A percentile compares a stretch with the other conserved stretches of the same genome.
Evolutionary conservation across 2,797 vertebrate species (phyloP).

Genomic region (Danio kyathit): DNA sequence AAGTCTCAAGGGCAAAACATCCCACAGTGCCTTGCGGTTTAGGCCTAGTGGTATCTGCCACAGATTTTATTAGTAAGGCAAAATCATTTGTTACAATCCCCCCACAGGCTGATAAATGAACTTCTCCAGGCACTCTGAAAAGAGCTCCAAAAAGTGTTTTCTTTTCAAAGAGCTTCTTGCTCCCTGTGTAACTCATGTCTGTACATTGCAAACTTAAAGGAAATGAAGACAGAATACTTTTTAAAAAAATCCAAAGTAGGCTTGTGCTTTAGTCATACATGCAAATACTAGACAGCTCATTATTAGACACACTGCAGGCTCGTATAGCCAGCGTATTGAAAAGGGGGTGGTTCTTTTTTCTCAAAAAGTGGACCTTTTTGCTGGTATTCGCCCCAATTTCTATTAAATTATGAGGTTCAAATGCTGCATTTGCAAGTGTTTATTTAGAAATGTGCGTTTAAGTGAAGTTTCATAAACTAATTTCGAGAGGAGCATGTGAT

Average conservation of each 20-base stretch:
- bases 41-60: slow-evolving; percentile 59
- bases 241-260: background rate
- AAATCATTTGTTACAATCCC: slow-evolving; percentile 65
- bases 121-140: slow-evolving; percentile 70
- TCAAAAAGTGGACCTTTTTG: too few species aligned
- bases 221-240: background rate
- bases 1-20: slow-evolving; percentile 69
- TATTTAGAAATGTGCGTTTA: too few species aligned
- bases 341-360: too few species aligned
- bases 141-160: slow-evolving; percentile 12
- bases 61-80: slow-evolving; percentile 73
- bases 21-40: slow-evolving; percentile 54
- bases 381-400: too few species aligned
- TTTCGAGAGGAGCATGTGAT: too few species aligned
- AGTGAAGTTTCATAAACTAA: too few species aligned
- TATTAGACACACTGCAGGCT: too few species aligned
- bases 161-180: background rate
- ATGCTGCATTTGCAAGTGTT: too few species aligned
- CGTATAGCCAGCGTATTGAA: too few species aligned
- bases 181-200: background rate
- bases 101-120: slow-evolving; percentile 63
- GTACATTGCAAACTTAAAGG: background rate
- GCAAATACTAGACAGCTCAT: background rate
- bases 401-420: too few species aligned
- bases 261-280: background rate